Conservation (phyloP, 2,888 invertebrate genomes). For the Athalia circularis region DNA sequence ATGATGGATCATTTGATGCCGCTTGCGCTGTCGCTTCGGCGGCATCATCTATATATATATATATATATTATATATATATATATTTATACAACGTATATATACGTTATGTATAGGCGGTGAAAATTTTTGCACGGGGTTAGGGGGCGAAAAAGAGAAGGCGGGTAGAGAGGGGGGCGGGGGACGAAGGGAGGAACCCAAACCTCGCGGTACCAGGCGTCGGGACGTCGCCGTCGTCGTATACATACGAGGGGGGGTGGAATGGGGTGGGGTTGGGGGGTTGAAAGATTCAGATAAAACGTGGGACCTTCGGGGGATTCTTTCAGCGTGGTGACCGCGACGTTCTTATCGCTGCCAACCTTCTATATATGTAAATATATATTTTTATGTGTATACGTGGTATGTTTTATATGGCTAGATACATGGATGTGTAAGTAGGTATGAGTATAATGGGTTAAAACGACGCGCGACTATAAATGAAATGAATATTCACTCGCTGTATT, state of each 20-base stretch:
- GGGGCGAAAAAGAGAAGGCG: conserved; percentile 1
- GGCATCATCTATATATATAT: too few species aligned
- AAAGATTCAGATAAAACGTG: conserved; percentile 42
- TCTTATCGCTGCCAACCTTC: too few species aligned
- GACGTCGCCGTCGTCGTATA: too few species aligned
- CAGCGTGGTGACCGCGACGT: too few species aligned
- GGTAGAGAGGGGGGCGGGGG: neutral
- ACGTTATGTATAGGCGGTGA: neutral
- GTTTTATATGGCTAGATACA: too few species aligned
- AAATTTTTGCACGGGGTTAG: conserved; percentile 32
- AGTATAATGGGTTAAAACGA: neutral
- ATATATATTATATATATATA: too few species aligned
- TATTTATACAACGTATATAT: too few species aligned
- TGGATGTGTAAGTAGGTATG: too few species aligned
- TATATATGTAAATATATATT: neutral
- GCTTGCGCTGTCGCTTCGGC: too few species aligned
- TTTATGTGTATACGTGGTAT: too few species aligned
- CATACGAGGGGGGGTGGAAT: neutral
- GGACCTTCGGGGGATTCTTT: neutral
- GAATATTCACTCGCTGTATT: conserved; percentile 58
- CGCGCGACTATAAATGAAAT: conserved; percentile 53
- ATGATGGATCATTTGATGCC: conserved; percentile 42
- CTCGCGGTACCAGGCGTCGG: too few species aligned
- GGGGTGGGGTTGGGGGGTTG: conserved; percentile 9
- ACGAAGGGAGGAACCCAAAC: too few species aligned